A percentile compares a stretch with the other conserved stretches of the same genome.
Evolutionary conservation across 2,888 invertebrate genomes (phyloP).

Genomic region (Alsophila aescularia): DNA sequence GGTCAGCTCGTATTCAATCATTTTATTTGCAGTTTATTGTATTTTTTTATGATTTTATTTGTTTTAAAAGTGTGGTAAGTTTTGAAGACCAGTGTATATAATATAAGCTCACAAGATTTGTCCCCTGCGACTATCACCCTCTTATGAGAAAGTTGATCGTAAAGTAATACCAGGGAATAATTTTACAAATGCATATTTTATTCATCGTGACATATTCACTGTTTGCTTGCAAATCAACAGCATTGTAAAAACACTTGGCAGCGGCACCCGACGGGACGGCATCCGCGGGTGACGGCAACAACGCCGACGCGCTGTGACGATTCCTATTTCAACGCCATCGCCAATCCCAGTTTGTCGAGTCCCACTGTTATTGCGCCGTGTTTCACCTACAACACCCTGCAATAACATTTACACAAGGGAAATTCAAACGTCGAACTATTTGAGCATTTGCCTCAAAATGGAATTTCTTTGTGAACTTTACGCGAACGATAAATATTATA

Average conservation of each 20-base stretch:
- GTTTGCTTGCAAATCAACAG: conserved; percentile 40
- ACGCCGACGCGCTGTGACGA: conserved; percentile 23
- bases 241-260: conserved; percentile 15
- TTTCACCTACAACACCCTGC: conserved; percentile 74
- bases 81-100: too few relatives aligned
- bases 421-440: conserved; percentile 82
- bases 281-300: conserved; percentile 4
- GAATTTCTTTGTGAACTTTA: conserved; percentile 81
- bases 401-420: conserved; percentile 82
- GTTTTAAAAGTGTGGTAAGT: too few relatives aligned
- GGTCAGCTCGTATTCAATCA: too few relatives aligned
- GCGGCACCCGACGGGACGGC: conserved; percentile 1
- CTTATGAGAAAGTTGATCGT: neutral
- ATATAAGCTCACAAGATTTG: neutral
- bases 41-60: too few relatives aligned
- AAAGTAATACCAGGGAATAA: conserved; percentile 9
- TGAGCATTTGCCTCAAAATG: conserved; percentile 77
- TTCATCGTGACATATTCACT: conserved; percentile 26
- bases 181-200: conserved; percentile 33
- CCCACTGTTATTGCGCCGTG: conserved; percentile 69
- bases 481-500: conserved; percentile 76
- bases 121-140: neutral
- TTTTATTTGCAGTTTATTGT: too few relatives aligned
- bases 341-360: conserved; percentile 58
- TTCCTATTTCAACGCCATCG: conserved; percentile 51